A percentile compares a stretch with the other conserved stretches of the same genome.
These are phyloP conservation scores for Cephus nigrinus DNA, from an alignment of 2,888 invertebrate species.

Conservation along the genomic window DNA sequence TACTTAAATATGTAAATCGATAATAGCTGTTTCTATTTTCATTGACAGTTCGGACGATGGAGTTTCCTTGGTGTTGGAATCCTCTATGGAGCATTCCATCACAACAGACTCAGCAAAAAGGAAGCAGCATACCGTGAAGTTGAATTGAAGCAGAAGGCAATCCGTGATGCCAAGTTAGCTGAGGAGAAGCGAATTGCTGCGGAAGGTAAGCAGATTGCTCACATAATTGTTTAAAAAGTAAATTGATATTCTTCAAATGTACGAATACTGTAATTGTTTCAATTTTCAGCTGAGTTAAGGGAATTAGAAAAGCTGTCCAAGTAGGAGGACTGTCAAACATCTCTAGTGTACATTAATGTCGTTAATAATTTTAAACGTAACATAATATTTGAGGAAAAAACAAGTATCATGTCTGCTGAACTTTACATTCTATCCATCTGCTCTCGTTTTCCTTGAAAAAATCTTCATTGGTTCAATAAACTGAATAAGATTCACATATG, in stretches of 20 bases:
- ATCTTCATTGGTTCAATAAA: not conserved
- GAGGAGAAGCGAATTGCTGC: constrained; percentile 76
- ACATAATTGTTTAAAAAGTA: not conserved
- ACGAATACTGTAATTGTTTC: constrained; percentile 11
- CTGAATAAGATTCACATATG: not conserved
- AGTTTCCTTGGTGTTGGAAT: constrained; percentile 79
- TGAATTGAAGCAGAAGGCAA: constrained; percentile 75
- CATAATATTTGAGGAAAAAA: constrained; percentile 8
- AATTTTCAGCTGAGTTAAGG: constrained; percentile 69
- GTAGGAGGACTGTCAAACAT: constrained; percentile 31
- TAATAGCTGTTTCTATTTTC: not conserved
- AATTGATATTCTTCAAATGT: not conserved
- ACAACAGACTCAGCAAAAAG: constrained; percentile 75
- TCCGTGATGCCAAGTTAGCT: constrained; percentile 78
- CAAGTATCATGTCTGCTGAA: not conserved
- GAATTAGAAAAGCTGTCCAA: constrained; percentile 64
- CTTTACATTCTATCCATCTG: not conserved
- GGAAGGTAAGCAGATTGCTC: constrained; percentile 66
- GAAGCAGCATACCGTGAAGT: constrained; percentile 75
- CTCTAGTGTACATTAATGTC: constrained; percentile 16
- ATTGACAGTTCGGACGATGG: constrained; percentile 82
- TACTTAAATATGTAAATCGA: not conserved
- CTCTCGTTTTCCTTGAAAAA: not conserved
- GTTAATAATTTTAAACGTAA: constrained; percentile 15
- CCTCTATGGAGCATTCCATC: constrained; percentile 80